Conservation (phyloP, 2,888 invertebrate species). For the Eupithecia vulgata region DNA sequence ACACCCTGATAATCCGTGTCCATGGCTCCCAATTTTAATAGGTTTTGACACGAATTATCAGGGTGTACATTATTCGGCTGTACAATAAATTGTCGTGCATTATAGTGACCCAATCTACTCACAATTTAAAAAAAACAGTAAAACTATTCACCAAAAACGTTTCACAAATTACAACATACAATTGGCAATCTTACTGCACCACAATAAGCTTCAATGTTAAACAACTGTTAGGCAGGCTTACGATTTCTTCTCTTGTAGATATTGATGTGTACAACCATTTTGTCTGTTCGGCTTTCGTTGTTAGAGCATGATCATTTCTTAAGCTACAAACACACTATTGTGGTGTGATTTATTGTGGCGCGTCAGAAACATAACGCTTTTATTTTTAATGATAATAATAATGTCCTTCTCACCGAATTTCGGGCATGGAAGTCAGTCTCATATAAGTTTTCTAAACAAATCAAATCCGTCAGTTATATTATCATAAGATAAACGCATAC, state of each 20-base stretch:
- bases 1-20: too few species aligned
- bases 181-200: constrained; percentile 19
- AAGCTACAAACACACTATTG: background rate
- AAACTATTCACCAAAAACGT: background rate
- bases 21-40: too few species aligned
- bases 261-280: constrained; percentile 72
- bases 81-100: too few species aligned
- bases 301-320: constrained; percentile 59
- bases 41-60: too few species aligned
- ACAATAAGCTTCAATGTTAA: constrained; percentile 6
- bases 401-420: background rate
- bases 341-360: background rate
- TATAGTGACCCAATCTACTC: too few species aligned
- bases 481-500: too few species aligned
- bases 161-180: constrained; percentile 25
- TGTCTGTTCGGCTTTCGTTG: constrained; percentile 73
- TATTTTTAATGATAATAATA: background rate
- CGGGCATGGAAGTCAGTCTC: background rate
- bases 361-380: background rate
- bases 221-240: constrained; percentile 46
- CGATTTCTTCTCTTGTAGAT: constrained; percentile 46
- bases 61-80: too few species aligned
- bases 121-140: too few species aligned
- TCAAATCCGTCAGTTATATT: too few species aligned
- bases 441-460: background rate